Evolutionary conservation across 2,113 vertebrate species (phyloP), one percentile per base, ranked within the genome.

Genomic region (Mirza zaza): DNA sequence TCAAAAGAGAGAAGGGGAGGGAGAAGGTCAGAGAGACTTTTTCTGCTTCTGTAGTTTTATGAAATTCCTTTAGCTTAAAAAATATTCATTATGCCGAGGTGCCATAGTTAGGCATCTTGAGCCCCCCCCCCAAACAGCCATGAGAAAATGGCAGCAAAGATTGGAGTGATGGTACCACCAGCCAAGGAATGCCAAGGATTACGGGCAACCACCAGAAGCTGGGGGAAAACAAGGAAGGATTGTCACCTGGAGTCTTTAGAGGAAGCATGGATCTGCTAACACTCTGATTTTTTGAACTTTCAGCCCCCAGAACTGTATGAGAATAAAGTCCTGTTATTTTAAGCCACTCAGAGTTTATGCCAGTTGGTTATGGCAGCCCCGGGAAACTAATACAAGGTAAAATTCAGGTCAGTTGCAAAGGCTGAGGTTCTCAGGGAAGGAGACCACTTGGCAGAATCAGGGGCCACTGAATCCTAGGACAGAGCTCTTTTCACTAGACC

Each of bases 321-420:
- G 6, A 70, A 75, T 34, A 13, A 23, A 34, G 39, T 45, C 79
- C 61, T 50, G 2, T 39, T 55, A 5, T 63, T 76, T 71, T n/a
- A 57, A 42, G 50, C 5, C 12, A 12, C 27, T n/a, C 15, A 5
- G 29, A 5, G 29, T 45, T 52, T 59, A 39, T 5, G 45, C 21
- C 32, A 5, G 27, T 71, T 36, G 3, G 13, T 59, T 59, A 12
- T 2, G 9, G 18, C 29, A 50, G 50, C 42, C 32, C 21, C 13
- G 1, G 13, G 52, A 90, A 79, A 25, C 13, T 52, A 5, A 15
- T 3, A 5, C 13, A 3, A 25, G 42, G 2, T 68, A 0, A 1
- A 17, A 0, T 52, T 18, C 18, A 3, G 50, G 25, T 29, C 7
- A 17, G 25, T 6, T 13, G 27, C 36, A 36, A 48, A 95, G 20